Base-by-base conservation (phyloP, 2,113 vertebrate species). In the Planiliza haematocheilus region DNA sequence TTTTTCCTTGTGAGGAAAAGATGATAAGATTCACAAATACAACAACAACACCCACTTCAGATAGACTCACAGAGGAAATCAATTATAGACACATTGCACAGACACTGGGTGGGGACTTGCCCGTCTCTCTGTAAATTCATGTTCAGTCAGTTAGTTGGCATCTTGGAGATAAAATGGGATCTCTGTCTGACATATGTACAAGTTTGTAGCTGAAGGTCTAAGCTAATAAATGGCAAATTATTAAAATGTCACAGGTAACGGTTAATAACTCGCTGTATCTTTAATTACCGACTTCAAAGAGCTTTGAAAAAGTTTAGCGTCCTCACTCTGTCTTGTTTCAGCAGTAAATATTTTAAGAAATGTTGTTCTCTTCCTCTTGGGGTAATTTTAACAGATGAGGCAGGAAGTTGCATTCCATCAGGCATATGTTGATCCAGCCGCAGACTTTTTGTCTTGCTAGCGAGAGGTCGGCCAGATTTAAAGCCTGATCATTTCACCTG, bases 401-500 rank as follows among this genome's bases (percentile, higher is more conserved):
- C 14, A 59, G 67, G 67, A 72, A 62, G 56, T 53, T 75, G 5
- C 38, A 46, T 71, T 83, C 65, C 43, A 51, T 63, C 18, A 61
- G 51, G 9, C 39, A 55, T 72, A 21, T 70, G 43, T 39, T 66
- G 60, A 58, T 74, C 45, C 50, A 70, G 41, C 50, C n/a, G 30
- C 24, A 51, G 36, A 56, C 20, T 7, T 58, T 58, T 42, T 67
- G 38, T 66, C 46, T 59, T 38, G 5, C 20, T 57, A 21, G 16
- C 56, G 43, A 17, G 24, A 74, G 36, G 51, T 63, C 79, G 63
- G 51, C 52, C 67, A 73, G 18, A 43, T 80, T 61, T 70, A 62
- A 70, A 77, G 56, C 41, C 30, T 51, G 39, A 56, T 69, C 49
- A 64, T 71, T 75, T 75, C 66, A 81, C 66, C 77, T 75, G 60